Conservation (phyloP, 2,888 invertebrate species). For the Drosophila kanekoi region DNA sequence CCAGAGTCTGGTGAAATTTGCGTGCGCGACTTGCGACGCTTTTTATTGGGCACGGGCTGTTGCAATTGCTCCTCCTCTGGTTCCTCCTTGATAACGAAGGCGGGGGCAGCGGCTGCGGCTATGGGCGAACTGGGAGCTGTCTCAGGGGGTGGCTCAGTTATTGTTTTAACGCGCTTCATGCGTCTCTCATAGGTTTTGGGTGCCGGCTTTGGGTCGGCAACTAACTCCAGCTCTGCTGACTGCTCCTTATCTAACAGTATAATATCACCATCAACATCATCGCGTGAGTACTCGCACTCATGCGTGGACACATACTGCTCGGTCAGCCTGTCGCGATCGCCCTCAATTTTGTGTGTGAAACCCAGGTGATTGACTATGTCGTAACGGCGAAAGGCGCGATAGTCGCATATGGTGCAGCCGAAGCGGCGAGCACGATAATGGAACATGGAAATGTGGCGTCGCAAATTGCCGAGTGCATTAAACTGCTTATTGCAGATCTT, state of each 20-base stretch:
- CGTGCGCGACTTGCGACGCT: conserved; percentile 63
- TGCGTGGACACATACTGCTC: conserved; percentile 82
- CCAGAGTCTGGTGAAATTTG: conserved; percentile 64
- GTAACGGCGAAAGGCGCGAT: conserved; percentile 88
- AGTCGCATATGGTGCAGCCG: conserved; percentile 91
- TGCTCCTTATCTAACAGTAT: conserved; percentile 75
- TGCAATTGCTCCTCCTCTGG: conserved; percentile 42
- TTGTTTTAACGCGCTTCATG: conserved; percentile 56
- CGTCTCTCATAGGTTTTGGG: conserved; percentile 66
- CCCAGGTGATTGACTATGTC: conserved; percentile 89
- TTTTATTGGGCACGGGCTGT: conserved; percentile 36
- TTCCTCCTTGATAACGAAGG: conserved; percentile 50
- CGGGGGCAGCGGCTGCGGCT: background rate
- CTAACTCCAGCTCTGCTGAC: conserved; percentile 25
- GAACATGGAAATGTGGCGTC: conserved; percentile 85
- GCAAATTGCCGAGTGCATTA: conserved; percentile 83
- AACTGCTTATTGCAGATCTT: conserved; percentile 84
- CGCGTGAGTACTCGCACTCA: conserved; percentile 81
- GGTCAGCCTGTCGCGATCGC: conserved; percentile 85
- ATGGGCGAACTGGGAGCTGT: conserved; percentile 26
- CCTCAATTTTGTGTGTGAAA: conserved; percentile 87
- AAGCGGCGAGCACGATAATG: conserved; percentile 87
- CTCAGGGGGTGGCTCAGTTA: conserved; percentile 33
- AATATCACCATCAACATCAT: conserved; percentile 83
- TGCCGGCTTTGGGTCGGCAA: conserved; percentile 39